Base-by-base conservation (phyloP, 2,888 invertebrate genomes). In the Agrotis segetum region DNA sequence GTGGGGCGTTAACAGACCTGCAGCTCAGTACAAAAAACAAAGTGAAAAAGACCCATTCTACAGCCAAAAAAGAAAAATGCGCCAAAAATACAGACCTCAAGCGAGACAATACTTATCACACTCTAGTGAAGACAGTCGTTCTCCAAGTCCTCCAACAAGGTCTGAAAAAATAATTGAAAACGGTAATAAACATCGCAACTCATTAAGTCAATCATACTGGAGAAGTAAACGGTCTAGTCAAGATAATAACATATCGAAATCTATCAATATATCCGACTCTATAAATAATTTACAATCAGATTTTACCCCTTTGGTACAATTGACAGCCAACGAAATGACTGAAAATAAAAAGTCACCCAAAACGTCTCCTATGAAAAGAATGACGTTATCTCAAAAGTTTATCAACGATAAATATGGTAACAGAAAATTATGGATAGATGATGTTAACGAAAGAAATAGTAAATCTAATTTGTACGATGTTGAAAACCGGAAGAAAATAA, bases 1-100 rank as follows among this genome's bases (percentile, higher is more conserved):
- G 93, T 97, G 98, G 98, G 97, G 97, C 55, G 98, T 97, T 2
- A 98, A 98, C 85, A 96, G 97, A 80, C 98, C 98, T 7, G 97
- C 97, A 34, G 98, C 98, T 14, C 97, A 98, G 86, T 99, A 98
- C 89, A 97, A 98, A 74, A 98, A 98, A 88, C 98, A 99, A 93
- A 98, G 98, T 88, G 99, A 99, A 91, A 98, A 98, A 87, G 99
- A 99, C 95, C 98, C 98, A 0, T 97, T 98, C 90, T 98, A 98
- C 86, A 97, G 97, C 75, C 97, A 97, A 90, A 97, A 97, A 88
- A 95, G 97, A 77, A 97, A 98, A 91, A 93, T 97, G 67, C 95
- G 97, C 21, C 97, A 97, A 87, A 97, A 97, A 90, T 96, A 97
- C 80, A 96, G 97, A 73, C 96, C 97, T 65, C 97, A 96, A 89